These are phyloP conservation scores for Zosterops lateralis DNA, from an alignment of 2,113 vertebrate genomes.

Conservation along the genomic window DNA sequence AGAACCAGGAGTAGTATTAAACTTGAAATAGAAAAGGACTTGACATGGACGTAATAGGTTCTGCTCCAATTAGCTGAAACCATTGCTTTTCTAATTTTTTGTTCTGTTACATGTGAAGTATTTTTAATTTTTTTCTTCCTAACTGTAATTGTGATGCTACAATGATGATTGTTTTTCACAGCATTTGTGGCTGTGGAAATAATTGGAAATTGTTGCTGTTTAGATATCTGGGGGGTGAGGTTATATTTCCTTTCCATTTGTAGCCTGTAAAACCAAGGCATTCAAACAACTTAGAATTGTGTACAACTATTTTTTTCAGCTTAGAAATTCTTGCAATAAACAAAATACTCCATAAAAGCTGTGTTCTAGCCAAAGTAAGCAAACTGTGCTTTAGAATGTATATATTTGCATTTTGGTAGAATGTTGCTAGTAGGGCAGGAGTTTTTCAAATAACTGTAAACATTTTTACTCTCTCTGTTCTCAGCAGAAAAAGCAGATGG, in stretches of 20 bases:
- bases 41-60: background rate
- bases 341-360: background rate
- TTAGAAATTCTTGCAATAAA: constrained; percentile 12
- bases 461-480: background rate
- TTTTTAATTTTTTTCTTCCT: background rate
- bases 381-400: background rate
- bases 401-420: background rate
- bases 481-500: background rate
- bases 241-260: background rate
- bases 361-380: background rate
- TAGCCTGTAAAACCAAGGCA: background rate
- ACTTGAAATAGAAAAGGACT: background rate
- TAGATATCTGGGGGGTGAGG: background rate
- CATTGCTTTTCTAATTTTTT: background rate
- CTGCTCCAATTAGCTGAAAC: background rate
- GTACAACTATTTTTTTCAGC: background rate
- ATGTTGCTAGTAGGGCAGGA: background rate
- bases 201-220: background rate
- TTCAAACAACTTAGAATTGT: background rate
- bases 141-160: background rate
- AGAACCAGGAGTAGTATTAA: background rate
- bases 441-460: background rate
- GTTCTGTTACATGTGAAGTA: accelerated
- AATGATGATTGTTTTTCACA: background rate
- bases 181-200: background rate